phyloP scores from a whole-genome alignment of 1,140 invertebrate genomes.

The Bicyclus anynana region DNA sequence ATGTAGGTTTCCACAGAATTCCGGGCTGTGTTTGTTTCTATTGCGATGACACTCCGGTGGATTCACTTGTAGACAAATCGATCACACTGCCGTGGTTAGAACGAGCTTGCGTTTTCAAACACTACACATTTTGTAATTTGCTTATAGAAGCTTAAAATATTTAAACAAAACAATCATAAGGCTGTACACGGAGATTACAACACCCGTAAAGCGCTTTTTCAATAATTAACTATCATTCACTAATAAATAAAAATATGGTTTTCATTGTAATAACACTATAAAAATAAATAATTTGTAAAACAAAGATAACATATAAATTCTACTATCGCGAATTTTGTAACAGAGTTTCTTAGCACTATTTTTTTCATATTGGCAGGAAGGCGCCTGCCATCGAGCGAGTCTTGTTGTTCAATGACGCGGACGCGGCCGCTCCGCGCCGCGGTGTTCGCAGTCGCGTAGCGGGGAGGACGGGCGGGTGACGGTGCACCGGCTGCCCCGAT shows the following conservation, averaged over 20 bases:
- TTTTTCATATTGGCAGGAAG: constrained; percentile 74
- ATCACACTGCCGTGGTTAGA: constrained; percentile 54
- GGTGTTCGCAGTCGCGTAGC: constrained; percentile 71
- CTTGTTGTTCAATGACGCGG: constrained; percentile 76
- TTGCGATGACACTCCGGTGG: constrained; percentile 54
- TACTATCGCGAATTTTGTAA: constrained; percentile 73
- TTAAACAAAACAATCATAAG: constrained; percentile 73
- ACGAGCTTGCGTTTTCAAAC: constrained; percentile 46
- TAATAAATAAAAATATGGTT: constrained; percentile 75
- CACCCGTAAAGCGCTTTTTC: constrained; percentile 63
- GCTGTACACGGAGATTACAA: constrained; percentile 68
- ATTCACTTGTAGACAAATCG: constrained; percentile 56
- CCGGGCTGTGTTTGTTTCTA: constrained; percentile 52
- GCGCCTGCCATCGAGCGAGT: constrained; percentile 73
- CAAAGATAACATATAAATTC: constrained; percentile 73
- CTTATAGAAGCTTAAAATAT: constrained; percentile 60
- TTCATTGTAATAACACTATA: constrained; percentile 72
- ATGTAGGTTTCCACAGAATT: constrained; percentile 64
- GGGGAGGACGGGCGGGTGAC: constrained; percentile 63
- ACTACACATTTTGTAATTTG: constrained; percentile 60
- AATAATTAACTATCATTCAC: constrained; percentile 75
- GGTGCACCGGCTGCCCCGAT: constrained; percentile 72
- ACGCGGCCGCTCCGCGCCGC: constrained; percentile 60
- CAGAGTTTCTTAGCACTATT: constrained; percentile 66
- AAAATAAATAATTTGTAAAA: constrained; percentile 75